These are phyloP conservation scores for Syngnathus scovelli DNA, from an alignment of 2,113 vertebrate species.

Conservation along the genomic window DNA sequence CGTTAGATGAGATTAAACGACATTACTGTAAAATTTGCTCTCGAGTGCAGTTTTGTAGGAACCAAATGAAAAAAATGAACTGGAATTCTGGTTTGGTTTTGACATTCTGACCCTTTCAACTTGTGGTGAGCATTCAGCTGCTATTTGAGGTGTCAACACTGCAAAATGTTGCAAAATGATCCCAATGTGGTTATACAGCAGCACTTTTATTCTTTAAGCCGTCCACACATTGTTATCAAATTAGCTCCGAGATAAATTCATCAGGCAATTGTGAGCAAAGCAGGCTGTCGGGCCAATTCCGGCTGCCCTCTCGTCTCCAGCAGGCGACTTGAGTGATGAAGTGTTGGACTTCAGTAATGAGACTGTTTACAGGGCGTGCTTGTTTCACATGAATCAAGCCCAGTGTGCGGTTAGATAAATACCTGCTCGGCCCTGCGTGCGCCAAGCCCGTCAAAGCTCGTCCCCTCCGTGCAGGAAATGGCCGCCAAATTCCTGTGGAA, in stretches of 20 bases:
- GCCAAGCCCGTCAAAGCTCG: constrained; percentile 60
- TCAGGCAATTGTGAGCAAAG: constrained; percentile 50
- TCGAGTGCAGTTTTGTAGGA: not conserved
- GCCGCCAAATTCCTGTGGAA: constrained; percentile 88
- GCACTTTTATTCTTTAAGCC: not conserved
- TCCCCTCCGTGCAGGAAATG: constrained; percentile 81
- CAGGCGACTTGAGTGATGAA: constrained; percentile 69
- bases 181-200: constrained; percentile 22
- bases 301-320: constrained; percentile 31
- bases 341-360: constrained; percentile 72
- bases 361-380: constrained; percentile 74
- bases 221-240: constrained; percentile 21
- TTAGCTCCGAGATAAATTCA: constrained; percentile 58
- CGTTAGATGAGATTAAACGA: constrained; percentile 51
- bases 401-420: constrained; percentile 77
- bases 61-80: not conserved
- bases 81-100: not conserved
- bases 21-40: constrained; percentile 20
- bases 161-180: constrained; percentile 17
- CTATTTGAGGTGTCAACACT: constrained; percentile 9
- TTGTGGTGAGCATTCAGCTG: constrained; percentile 18
- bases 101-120: not conserved
- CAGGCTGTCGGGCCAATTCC: constrained; percentile 41
- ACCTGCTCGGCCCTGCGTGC: constrained; percentile 66
- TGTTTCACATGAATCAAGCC: constrained; percentile 76